A percentile compares a stretch with the other conserved stretches of the same genome.
These are phyloP conservation scores for Crambe crambe DNA, from an alignment of 37 sponge, comb jelly and placozoan genomes.

Conservation along the genomic window DNA sequence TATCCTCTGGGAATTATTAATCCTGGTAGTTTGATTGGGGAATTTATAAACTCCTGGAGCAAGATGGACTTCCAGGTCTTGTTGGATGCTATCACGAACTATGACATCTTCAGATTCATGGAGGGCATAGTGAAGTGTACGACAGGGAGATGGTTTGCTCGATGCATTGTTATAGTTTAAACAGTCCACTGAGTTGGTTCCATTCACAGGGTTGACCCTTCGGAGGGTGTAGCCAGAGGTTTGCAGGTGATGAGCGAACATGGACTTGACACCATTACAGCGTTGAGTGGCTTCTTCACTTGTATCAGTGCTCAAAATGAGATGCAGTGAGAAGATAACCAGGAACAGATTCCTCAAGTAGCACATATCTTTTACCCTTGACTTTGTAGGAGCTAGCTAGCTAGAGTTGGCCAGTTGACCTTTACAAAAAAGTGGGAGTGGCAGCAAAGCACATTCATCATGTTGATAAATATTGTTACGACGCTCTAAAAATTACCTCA, in stretches of 20 bases:
- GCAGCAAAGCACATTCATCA: too few relatives aligned
- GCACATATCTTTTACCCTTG: too few relatives aligned
- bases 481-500: too few relatives aligned
- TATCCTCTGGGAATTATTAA: slow-evolving; percentile 2
- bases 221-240: not conserved
- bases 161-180: not conserved
- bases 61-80: not conserved
- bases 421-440: too few relatives aligned
- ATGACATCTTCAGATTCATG: not conserved
- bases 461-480: too few relatives aligned
- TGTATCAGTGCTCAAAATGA: too few relatives aligned
- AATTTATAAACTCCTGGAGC: not conserved
- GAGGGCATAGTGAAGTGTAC: slow-evolving; percentile 23
- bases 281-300: too few relatives aligned
- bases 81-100: too few relatives aligned
- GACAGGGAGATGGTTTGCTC: not conserved
- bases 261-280: not conserved
- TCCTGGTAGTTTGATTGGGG: not conserved
- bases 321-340: too few relatives aligned
- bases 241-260: not conserved
- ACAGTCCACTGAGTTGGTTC: slow-evolving; percentile 5
- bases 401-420: too few relatives aligned
- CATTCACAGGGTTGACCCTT: not conserved
- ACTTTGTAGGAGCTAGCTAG: too few relatives aligned
- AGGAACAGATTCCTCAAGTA: too few relatives aligned